These are phyloP conservation scores for Mustelus asterias DNA, from an alignment of 2,113 vertebrate species.

Conservation along the genomic window DNA sequence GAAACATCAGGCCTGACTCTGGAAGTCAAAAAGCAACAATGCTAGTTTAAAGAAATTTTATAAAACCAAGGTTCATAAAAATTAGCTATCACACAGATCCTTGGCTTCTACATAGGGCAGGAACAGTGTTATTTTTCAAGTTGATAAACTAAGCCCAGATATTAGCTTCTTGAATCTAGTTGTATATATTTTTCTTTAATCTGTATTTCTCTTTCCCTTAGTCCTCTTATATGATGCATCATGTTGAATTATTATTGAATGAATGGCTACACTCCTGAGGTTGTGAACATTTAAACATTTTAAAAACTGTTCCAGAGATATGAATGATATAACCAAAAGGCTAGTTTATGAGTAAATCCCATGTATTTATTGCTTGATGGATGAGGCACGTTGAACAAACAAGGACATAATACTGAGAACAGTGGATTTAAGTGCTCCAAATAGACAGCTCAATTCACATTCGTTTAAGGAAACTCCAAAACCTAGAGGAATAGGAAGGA, in stretches of 20 bases:
- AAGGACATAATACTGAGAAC: neutral
- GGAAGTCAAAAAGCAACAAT: neutral
- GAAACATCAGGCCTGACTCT: neutral
- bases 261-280: too few species aligned
- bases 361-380: neutral
- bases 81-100: neutral
- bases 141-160: neutral
- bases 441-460: neutral
- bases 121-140: neutral
- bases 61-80: neutral
- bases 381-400: neutral
- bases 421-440: neutral
- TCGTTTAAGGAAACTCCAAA: neutral
- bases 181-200: neutral
- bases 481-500: neutral
- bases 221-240: neutral
- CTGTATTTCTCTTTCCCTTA: neutral
- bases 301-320: neutral
- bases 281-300: neutral
- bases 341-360: neutral
- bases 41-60: neutral
- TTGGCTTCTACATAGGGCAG: neutral
- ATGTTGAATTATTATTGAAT: neutral
- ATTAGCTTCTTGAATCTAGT: neutral
- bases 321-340: too few species aligned